Evolutionary conservation across 37 sponge, comb jelly and placozoan genomes (phyloP).

Genomic region (Tethya wilhelma): DNA sequence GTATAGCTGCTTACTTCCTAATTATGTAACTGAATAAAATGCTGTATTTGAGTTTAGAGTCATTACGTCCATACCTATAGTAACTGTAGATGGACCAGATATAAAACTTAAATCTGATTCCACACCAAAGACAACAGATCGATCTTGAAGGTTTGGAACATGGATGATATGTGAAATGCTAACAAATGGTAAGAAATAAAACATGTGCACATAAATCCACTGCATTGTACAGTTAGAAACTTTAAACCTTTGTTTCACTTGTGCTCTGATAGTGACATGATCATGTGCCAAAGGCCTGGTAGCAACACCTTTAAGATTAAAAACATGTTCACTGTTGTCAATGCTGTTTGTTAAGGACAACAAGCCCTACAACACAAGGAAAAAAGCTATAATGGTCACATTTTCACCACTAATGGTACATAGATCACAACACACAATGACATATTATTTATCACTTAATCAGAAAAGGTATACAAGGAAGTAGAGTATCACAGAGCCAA

Average conservation of each 20-base stretch:
- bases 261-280: conserved; percentile 49
- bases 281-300: conserved; percentile 79
- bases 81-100: conserved; percentile 60
- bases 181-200: background rate
- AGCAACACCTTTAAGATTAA: conserved; percentile 73
- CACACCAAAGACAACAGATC: conserved; percentile 56
- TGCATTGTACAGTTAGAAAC: background rate
- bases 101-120: conserved; percentile 74
- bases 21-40: no score
- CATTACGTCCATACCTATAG: conserved; percentile 29
- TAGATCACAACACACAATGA: no score
- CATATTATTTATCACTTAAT: no score
- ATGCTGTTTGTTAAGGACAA: conserved; percentile 58
- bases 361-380: conserved; percentile 74
- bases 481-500: no score
- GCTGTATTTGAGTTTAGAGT: background rate
- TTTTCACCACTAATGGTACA: no score
- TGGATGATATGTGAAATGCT: conserved; percentile 68
- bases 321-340: conserved; percentile 63
- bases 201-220: background rate
- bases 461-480: no score
- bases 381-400: no score
- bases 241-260: conserved; percentile 69
- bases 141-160: conserved; percentile 73
- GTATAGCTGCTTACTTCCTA: background rate